Evolutionary conservation across 1,140 invertebrate species (phyloP), one percentile per base, ranked within the genome.

Genomic region (Phymastichus coffea): DNA sequence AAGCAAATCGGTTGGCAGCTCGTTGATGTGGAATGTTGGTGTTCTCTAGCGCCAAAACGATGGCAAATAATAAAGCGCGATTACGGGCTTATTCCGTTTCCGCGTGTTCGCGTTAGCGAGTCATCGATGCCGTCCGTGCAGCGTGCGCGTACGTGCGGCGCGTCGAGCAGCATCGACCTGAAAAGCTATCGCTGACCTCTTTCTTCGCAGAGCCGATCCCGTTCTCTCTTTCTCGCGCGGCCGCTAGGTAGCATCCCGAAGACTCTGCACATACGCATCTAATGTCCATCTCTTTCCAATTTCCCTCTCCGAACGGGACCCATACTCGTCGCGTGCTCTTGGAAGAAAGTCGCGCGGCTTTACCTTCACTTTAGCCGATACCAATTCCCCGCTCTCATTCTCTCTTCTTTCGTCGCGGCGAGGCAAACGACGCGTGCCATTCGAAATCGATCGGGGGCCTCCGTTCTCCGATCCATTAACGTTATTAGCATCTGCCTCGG

Each of bases 321-420:
- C 12, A 12, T 33, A 33, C 25, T 6, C 3, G 12, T 33, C 44
- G 44, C n/a, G 28, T 7, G 14, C 14, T 6, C 2, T 47, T n/a
- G 12, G 46, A 53, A 59, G 57, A 59, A 59, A 59, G 49, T 59
- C 35, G 30, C 17, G 15, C 25, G 47, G n/a, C n/a, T n/a, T 53
- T 59, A 61, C 30, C 22, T 48, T 48, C 51, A 41, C 44, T 47
- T 15, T 8, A 15, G 30, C 22, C 10, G 6, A 23, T n/a, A n/a
- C 15, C 15, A 17, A n/a, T n/a, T n/a, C n/a, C n/a, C n/a, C n/a
- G n/a, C n/a, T n/a, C n/a, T n/a, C n/a, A n/a, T n/a, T n/a, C n/a
- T n/a, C n/a, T n/a, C n/a, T n/a, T n/a, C n/a, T n/a, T n/a, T n/a
- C n/a, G n/a, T n/a, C n/a, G n/a, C n/a, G n/a, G n/a, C n/a, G n/a